phyloP scores from a whole-genome alignment of 2,113 vertebrate species.

The Thymallus thymallus region DNA sequence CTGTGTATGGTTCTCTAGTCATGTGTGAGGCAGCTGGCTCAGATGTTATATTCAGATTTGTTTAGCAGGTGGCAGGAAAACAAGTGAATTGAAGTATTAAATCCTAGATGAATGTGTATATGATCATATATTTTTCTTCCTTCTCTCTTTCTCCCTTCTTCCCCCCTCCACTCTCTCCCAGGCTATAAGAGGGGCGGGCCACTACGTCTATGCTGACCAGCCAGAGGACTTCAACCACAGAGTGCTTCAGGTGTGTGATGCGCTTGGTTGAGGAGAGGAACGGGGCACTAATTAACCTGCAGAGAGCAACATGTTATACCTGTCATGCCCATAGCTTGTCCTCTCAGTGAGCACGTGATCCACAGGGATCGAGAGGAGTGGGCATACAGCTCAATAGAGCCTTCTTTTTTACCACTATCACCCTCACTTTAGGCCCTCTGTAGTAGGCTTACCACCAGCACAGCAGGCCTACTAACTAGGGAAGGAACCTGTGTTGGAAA shows the following conservation, averaged over 20 bases:
- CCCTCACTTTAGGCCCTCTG: neutral
- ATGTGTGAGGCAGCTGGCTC: neutral
- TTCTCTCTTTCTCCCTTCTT: neutral
- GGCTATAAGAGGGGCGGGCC: conserved; percentile 92
- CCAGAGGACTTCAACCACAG: conserved; percentile 91
- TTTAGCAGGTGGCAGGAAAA: too few species aligned
- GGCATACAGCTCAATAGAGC: neutral
- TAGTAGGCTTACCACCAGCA: neutral
- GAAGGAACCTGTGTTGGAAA: neutral
- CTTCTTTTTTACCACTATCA: neutral
- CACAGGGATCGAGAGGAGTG: neutral
- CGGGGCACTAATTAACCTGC: neutral
- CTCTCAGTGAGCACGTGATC: neutral
- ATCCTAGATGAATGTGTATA: too few species aligned
- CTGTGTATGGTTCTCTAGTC: neutral
- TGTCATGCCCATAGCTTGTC: neutral
- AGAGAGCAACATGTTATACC: neutral
- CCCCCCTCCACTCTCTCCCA: conserved; percentile 36
- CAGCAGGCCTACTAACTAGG: neutral
- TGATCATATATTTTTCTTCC: neutral
- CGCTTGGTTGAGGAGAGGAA: conserved; percentile 75
- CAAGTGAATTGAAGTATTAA: too few species aligned
- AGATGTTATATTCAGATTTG: neutral
- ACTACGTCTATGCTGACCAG: conserved; percentile 95
- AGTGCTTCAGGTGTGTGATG: conserved; percentile 81